A percentile compares a stretch with the other conserved stretches of the same genome.
Conservation (phyloP, 2,888 invertebrate species). For the Molorchus minor region DNA sequence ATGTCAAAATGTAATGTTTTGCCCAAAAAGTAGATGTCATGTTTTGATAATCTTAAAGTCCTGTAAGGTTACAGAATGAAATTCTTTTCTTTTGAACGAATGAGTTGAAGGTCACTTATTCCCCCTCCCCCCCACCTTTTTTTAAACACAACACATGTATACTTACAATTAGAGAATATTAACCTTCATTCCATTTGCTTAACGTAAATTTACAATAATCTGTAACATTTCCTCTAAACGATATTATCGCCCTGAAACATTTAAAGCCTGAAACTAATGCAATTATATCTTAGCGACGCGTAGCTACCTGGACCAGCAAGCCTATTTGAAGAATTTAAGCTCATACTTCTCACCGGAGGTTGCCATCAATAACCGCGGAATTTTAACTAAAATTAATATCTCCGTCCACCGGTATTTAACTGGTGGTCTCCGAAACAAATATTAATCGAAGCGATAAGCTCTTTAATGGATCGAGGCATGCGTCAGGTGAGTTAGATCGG, state of each 20-base stretch:
- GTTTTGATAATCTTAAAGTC: no score
- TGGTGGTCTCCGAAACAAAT: slow-evolving; percentile 56
- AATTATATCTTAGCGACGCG: slow-evolving; percentile 17
- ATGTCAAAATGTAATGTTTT: no score
- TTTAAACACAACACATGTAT: no score
- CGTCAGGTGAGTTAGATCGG: slow-evolving; percentile 49
- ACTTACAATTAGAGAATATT: no score
- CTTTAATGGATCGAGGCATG: slow-evolving; percentile 55
- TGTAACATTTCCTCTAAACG: not conserved
- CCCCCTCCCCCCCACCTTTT: no score
- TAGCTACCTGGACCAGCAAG: slow-evolving; percentile 8
- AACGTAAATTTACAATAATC: not conserved
- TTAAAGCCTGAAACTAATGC: slow-evolving; percentile 18
- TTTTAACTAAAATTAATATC: slow-evolving; percentile 61
- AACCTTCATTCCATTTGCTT: no score
- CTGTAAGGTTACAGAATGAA: no score
- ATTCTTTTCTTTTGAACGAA: no score
- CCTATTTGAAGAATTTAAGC: slow-evolving; percentile 48
- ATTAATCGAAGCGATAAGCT: slow-evolving; percentile 55
- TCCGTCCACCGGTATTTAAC: slow-evolving; percentile 52
- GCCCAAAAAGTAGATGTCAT: no score
- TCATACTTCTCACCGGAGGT: slow-evolving; percentile 48
- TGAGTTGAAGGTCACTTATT: no score
- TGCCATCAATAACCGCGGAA: slow-evolving; percentile 55
- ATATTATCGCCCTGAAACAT: not conserved